Percentiles rank a stretch among this genome's conserved stretches.
Evolutionary conservation across 2,797 vertebrate genomes (phyloP).

Genomic region (Chaetophractus vellerosus): DNA sequence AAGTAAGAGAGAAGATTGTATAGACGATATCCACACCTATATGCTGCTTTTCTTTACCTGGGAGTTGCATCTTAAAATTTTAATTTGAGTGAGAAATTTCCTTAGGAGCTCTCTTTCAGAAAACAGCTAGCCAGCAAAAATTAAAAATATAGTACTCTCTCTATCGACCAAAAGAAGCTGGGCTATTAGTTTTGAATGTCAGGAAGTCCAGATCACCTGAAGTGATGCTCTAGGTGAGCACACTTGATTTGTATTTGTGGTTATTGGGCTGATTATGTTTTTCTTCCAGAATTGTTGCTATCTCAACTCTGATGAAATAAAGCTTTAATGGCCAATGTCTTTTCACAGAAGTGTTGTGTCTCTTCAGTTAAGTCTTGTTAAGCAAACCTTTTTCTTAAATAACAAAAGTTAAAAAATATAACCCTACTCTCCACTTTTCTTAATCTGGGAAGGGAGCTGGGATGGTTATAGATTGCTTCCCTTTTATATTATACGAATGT

Average conservation of each 20-base stretch:
- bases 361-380: constrained; percentile 79
- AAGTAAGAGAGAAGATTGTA: not conserved
- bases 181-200: not conserved
- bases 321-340: constrained; percentile 2
- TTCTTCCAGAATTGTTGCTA: not conserved
- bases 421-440: not conserved
- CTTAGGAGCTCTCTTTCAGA: not conserved
- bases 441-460: constrained; percentile 4
- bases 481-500: constrained; percentile 64
- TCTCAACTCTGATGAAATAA: constrained; percentile 67
- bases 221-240: not conserved
- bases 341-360: constrained; percentile 26
- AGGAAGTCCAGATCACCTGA: not conserved
- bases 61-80: not conserved
- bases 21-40: not conserved
- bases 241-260: not conserved
- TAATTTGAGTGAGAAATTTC: constrained; percentile 28
- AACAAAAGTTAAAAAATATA: not conserved
- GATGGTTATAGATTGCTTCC: constrained; percentile 59
- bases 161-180: not conserved
- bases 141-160: not conserved
- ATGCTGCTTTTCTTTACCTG: not conserved
- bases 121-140: not conserved
- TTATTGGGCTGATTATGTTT: not conserved
- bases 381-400: not conserved